A percentile compares a stretch with the other conserved stretches of the same genome.
Conservation (phyloP, 2,113 vertebrate species). For the Triplophysa dalaica region DNA sequence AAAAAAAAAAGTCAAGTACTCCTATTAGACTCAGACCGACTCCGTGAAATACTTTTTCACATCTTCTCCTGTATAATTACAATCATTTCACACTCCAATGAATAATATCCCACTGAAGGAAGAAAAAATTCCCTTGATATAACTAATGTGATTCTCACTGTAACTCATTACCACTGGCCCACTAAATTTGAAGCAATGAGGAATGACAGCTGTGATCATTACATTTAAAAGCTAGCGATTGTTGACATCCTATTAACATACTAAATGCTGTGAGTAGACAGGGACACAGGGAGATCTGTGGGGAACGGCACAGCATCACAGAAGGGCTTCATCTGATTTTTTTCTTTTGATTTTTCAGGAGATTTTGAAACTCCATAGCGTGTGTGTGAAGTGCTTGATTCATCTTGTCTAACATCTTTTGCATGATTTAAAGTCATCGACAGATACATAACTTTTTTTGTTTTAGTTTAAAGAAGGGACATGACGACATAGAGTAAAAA, state of each 20-base stretch:
- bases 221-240: constrained; percentile 16
- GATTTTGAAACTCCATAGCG: constrained; percentile 24
- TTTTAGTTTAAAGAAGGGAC: not conserved
- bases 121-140: not conserved
- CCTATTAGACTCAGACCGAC: not conserved
- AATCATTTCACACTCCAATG: not conserved
- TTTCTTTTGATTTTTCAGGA: constrained; percentile 39
- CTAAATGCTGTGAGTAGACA: constrained; percentile 28
- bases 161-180: constrained; percentile 1
- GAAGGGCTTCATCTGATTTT: constrained; percentile 34
- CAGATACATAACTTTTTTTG: not conserved
- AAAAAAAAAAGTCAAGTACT: not conserved
- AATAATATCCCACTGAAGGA: not conserved
- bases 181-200: constrained; percentile 29
- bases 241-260: constrained; percentile 30
- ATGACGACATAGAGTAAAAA: not conserved
- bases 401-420: not conserved
- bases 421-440: constrained; percentile 36
- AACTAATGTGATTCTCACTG: not conserved
- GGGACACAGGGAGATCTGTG: constrained; percentile 1
- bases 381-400: constrained; percentile 15
- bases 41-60: not conserved
- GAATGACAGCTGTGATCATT: constrained; percentile 31
- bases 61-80: constrained; percentile 2
- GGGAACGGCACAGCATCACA: constrained; percentile 15